phyloP scores from a whole-genome alignment of 2,113 vertebrate species.

The Monopterus albus region DNA sequence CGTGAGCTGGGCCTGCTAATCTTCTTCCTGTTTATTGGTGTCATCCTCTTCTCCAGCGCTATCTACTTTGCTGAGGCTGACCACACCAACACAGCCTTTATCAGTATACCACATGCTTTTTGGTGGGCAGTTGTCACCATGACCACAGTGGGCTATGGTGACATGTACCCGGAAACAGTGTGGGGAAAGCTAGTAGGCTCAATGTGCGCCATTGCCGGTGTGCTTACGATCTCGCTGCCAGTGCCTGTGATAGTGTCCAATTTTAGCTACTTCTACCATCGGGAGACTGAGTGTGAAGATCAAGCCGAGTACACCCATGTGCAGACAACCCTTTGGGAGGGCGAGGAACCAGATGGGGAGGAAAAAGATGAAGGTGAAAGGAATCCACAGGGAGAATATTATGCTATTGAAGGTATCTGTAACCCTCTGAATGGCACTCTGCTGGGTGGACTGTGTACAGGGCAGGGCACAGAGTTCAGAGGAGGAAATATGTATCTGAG shows the following conservation, averaged over 20 bases:
- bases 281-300: conserved; percentile 83
- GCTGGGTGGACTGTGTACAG: conserved; percentile 61
- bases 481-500: conserved; percentile 58
- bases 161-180: conserved; percentile 89
- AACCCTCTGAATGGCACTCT: conserved; percentile 73
- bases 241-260: conserved; percentile 83
- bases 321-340: conserved; percentile 73
- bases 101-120: conserved; percentile 90
- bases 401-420: conserved; percentile 68
- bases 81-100: conserved; percentile 82
- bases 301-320: conserved; percentile 80
- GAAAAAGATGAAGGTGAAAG: conserved; percentile 52
- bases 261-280: conserved; percentile 83
- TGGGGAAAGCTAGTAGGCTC: conserved; percentile 91
- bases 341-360: conserved; percentile 61
- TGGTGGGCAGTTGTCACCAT: conserved; percentile 95
- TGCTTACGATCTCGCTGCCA: conserved; percentile 90
- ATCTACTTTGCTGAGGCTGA: conserved; percentile 92
- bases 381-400: conserved; percentile 66
- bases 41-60: conserved; percentile 88
- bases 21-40: conserved; percentile 88
- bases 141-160: conserved; percentile 92
- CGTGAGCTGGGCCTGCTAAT: conserved; percentile 89
- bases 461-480: conserved; percentile 62
- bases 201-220: conserved; percentile 90